These are phyloP conservation scores for Passer montanus DNA, from an alignment of 2,113 vertebrate genomes.

Conservation along the genomic window DNA sequence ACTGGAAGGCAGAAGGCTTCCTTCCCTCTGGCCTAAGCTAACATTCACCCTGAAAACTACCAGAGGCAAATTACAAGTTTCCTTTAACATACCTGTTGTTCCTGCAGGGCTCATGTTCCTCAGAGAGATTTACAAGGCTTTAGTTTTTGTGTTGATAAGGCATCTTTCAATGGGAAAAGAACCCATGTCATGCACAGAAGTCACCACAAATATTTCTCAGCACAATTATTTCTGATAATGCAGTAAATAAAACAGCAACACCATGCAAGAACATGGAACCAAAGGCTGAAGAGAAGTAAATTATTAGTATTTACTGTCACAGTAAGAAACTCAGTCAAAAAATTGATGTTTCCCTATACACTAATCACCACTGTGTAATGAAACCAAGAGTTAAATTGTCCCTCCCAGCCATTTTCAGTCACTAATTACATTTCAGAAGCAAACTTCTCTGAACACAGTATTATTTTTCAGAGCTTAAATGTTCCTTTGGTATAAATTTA, in stretches of 20 bases:
- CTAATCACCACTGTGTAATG: background rate
- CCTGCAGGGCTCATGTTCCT: background rate
- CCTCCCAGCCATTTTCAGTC: background rate
- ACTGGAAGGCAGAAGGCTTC: background rate
- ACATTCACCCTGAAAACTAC: background rate
- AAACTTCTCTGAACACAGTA: background rate
- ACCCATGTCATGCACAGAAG: background rate
- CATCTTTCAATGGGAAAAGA: background rate
- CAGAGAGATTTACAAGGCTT: background rate
- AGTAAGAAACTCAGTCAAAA: background rate
- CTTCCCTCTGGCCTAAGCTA: background rate
- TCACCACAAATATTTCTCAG: background rate
- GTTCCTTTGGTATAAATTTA: background rate
- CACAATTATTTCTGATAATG: background rate
- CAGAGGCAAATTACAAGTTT: background rate
- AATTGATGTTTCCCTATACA: background rate
- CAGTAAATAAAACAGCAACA: background rate
- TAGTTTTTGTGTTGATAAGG: background rate
- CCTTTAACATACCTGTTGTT: background rate
- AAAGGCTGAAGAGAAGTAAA: background rate
- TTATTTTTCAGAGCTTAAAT: background rate
- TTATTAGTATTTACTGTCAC: background rate
- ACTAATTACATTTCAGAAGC: background rate
- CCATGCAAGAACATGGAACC: fast-evolving
- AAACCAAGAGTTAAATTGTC: background rate